These are phyloP conservation scores for Tachystola acroxantha DNA, from an alignment of 2,888 invertebrate genomes.

Conservation along the genomic window DNA sequence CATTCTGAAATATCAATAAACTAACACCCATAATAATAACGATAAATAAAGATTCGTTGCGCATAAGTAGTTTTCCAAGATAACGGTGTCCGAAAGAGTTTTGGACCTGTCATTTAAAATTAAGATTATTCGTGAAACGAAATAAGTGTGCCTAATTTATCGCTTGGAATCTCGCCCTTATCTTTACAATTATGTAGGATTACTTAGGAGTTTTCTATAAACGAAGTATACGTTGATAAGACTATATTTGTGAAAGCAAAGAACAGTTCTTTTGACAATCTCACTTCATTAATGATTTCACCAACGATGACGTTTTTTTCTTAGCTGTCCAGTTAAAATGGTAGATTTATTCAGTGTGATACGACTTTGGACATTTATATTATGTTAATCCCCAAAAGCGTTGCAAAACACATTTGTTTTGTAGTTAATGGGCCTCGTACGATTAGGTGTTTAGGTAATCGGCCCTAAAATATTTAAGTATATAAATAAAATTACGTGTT, in stretches of 20 bases:
- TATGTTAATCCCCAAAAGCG: background rate
- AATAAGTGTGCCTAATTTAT: constrained; percentile 2
- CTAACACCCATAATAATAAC: too few species aligned
- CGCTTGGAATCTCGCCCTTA: constrained; percentile 2
- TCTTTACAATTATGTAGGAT: background rate
- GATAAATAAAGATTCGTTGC: constrained; percentile 2
- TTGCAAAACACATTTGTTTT: background rate
- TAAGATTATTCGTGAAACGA: constrained; percentile 1
- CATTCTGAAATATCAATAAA: too few species aligned
- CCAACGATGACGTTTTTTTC: too few species aligned
- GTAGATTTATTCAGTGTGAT: too few species aligned
- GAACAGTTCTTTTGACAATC: too few species aligned
- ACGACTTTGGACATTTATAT: too few species aligned
- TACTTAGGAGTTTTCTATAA: too few species aligned
- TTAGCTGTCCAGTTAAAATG: too few species aligned
- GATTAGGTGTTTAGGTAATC: background rate
- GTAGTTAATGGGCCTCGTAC: background rate
- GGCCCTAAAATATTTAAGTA: background rate
- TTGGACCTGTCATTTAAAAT: constrained; percentile 1
- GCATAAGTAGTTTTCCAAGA: constrained; percentile 1
- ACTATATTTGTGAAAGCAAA: too few species aligned
- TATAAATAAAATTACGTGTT: too few species aligned
- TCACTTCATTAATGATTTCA: too few species aligned
- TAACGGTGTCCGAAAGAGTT: background rate
- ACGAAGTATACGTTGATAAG: too few species aligned